Conservation (phyloP, 2,797 vertebrate genomes). For the Syndactyla subalaris region DNA sequence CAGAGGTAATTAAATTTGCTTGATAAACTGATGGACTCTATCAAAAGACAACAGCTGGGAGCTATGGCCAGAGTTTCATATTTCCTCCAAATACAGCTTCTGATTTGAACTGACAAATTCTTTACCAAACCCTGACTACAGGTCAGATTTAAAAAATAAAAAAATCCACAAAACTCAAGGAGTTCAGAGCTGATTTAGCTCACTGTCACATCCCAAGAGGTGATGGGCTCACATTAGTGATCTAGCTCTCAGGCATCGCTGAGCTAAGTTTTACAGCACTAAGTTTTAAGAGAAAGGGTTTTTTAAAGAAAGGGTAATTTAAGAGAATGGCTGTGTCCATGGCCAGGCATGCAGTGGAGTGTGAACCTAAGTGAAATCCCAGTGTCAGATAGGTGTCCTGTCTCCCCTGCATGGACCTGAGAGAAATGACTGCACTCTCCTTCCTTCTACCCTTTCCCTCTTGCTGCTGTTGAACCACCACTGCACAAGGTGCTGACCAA, state of each 20-base stretch:
- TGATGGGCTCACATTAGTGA: background rate
- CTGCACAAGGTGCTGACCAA: background rate
- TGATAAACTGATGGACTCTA: background rate
- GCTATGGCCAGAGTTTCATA: background rate
- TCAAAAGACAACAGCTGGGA: background rate
- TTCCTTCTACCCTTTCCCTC: background rate
- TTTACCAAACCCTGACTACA: background rate
- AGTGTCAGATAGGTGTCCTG: background rate
- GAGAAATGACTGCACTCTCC: background rate
- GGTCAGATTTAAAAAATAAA: background rate
- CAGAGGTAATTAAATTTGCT: slow-evolving; percentile 15
- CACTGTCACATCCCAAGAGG: background rate
- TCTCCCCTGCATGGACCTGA: background rate
- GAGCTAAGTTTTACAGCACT: background rate
- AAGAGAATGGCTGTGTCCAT: background rate
- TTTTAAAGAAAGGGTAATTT: background rate
- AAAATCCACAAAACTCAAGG: background rate
- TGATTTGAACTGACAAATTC: slow-evolving; percentile 1
- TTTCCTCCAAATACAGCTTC: background rate
- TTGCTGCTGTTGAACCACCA: background rate
- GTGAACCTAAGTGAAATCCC: background rate
- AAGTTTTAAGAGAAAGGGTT: background rate
- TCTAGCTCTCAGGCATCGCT: background rate
- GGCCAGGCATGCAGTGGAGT: background rate
- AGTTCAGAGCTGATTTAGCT: background rate